Evolutionary conservation across 1,140 invertebrate species (phyloP).

Genomic region (Aplysia californica): DNA sequence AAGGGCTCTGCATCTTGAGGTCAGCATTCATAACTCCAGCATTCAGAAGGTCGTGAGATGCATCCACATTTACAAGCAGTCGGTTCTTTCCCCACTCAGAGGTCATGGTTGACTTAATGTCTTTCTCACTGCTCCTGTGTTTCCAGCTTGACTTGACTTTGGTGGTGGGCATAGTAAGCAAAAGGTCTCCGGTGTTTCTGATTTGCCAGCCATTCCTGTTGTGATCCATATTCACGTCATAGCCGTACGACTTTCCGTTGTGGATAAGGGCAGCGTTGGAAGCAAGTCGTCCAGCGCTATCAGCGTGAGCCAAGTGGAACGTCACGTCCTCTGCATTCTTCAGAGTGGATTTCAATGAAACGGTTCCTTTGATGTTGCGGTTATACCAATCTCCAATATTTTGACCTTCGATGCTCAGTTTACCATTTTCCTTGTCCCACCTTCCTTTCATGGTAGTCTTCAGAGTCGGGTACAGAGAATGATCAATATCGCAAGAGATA

Average conservation of each 20-base stretch:
- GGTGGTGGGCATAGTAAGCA: slow-evolving; percentile 2
- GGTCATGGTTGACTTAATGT: slow-evolving; percentile 26
- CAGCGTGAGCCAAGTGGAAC: not conserved
- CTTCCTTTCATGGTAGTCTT: slow-evolving; percentile 10
- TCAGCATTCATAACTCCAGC: slow-evolving; percentile 2
- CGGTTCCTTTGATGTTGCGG: not conserved
- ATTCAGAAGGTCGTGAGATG: slow-evolving; percentile 9
- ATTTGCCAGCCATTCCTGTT: slow-evolving; percentile 32
- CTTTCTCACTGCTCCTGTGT: slow-evolving; percentile 33
- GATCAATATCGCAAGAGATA: not conserved
- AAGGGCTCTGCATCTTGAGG: slow-evolving; percentile 26
- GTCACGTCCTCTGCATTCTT: not conserved
- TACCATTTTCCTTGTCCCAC: slow-evolving; percentile 3
- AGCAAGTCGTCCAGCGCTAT: not conserved
- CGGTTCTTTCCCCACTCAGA: slow-evolving; percentile 31
- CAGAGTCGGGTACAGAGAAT: not conserved
- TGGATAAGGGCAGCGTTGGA: slow-evolving; percentile 13
- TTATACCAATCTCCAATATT: not conserved
- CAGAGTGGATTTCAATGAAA: not conserved
- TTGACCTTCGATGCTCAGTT: not conserved
- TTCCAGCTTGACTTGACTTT: slow-evolving; percentile 30
- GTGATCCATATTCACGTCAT: slow-evolving; percentile 34
- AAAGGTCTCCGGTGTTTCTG: slow-evolving; percentile 25
- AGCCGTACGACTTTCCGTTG: slow-evolving; percentile 30
- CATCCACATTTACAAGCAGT: slow-evolving; percentile 21